Evolutionary conservation across 2,113 vertebrate genomes (phyloP).

Genomic region (Rostratula benghalensis): DNA sequence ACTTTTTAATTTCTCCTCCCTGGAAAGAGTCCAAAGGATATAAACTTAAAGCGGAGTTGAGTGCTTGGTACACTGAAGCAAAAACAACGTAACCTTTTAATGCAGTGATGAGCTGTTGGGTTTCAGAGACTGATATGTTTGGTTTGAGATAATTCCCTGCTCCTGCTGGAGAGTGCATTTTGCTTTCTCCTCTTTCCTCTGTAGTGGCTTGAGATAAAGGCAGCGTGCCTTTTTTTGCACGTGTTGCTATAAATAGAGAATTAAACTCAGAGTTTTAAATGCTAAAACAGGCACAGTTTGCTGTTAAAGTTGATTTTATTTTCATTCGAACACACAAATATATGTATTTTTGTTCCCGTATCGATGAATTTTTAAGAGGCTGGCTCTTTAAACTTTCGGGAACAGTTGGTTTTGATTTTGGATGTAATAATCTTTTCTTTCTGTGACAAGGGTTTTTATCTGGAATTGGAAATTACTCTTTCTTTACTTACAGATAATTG

Average conservation of each 20-base stretch:
- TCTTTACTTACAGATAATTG: slow-evolving; percentile 78
- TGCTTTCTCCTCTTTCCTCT: slow-evolving; percentile 40
- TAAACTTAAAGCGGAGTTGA: slow-evolving; percentile 8
- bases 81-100: slow-evolving; percentile 30
- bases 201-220: slow-evolving; percentile 17
- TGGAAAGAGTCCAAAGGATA: slow-evolving; percentile 17
- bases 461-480: slow-evolving; percentile 72
- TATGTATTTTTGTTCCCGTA: slow-evolving; percentile 3
- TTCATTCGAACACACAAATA: slow-evolving; percentile 30
- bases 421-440: slow-evolving; percentile 62
- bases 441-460: slow-evolving; percentile 61
- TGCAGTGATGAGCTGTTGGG: slow-evolving; percentile 33
- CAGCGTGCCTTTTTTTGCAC: not conserved
- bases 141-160: slow-evolving; percentile 18
- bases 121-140: slow-evolving; percentile 30
- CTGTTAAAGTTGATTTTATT: slow-evolving; percentile 45
- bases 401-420: slow-evolving; percentile 72
- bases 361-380: slow-evolving; percentile 60
- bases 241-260: slow-evolving; percentile 38
- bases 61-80: not conserved
- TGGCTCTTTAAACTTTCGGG: slow-evolving; percentile 52
- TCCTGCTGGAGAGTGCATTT: not conserved
- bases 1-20: not conserved
- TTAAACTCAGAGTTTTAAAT: not conserved
- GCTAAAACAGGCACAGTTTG: not conserved